phyloP scores from a whole-genome alignment of 2,113 vertebrate species.

The Crypturellus undulatus region DNA sequence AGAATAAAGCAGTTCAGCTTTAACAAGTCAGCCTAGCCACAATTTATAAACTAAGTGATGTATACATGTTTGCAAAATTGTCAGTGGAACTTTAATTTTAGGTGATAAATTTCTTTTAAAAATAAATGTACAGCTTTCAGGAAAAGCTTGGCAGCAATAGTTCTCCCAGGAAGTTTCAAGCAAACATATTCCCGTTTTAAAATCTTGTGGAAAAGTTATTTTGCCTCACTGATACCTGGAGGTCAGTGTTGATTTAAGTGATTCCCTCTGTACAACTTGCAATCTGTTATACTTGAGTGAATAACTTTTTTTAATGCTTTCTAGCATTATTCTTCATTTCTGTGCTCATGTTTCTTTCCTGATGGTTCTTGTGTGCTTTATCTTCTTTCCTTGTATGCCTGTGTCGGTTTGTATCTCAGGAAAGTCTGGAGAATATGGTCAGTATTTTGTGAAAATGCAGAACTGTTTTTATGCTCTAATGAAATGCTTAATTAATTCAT shows the following conservation, averaged over 20 bases:
- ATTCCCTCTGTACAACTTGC: rapidly evolving
- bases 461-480: neutral
- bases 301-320: neutral
- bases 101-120: neutral
- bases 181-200: neutral
- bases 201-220: neutral
- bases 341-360: neutral
- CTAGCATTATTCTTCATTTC: neutral
- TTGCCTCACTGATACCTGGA: neutral
- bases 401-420: neutral
- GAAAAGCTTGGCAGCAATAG: neutral
- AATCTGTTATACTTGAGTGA: neutral
- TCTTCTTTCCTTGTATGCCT: neutral
- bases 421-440: neutral
- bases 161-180: neutral
- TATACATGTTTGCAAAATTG: neutral
- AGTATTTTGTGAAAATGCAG: neutral
- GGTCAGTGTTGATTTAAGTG: neutral
- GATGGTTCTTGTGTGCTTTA: neutral
- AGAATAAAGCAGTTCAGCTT: neutral
- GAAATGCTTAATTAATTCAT: neutral
- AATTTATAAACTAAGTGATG: neutral
- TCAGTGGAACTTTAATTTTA: neutral
- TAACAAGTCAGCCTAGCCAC: neutral
- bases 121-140: neutral